Evolutionary conservation across 2,888 invertebrate species (phyloP).

Genomic region (Carabus problematicus): DNA sequence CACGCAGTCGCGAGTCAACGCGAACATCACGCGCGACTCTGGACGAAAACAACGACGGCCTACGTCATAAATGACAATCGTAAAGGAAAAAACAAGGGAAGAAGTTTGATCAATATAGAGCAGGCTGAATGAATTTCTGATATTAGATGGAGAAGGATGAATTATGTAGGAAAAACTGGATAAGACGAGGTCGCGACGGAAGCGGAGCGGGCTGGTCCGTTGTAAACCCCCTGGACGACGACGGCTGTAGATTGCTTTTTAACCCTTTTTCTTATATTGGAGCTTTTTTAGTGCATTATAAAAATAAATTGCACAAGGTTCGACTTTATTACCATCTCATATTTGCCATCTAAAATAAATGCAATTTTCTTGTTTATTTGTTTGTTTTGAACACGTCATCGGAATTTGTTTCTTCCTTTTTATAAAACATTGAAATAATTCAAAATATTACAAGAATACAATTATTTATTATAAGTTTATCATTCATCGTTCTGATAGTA

Average conservation of each 20-base stretch:
- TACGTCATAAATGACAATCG: conserved; percentile 41
- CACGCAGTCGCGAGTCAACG: background rate
- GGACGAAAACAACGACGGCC: conserved; percentile 34
- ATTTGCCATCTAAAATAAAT: too few relatives aligned
- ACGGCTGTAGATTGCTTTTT: conserved; percentile 38
- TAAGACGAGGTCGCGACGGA: background rate
- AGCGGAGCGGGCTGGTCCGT: conserved; percentile 12
- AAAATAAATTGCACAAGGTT: conserved; percentile 36
- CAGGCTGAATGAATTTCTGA: conserved; percentile 37
- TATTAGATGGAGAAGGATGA: conserved; percentile 36
- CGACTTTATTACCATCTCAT: conserved; percentile 7
- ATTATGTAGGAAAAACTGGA: conserved; percentile 28
- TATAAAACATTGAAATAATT: too few relatives aligned
- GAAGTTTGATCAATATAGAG: conserved; percentile 42
- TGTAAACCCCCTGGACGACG: background rate
- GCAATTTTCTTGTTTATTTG: too few relatives aligned
- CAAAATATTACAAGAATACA: too few relatives aligned
- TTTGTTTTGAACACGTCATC: too few relatives aligned
- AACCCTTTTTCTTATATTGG: conserved; percentile 42
- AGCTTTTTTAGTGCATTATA: conserved; percentile 36
- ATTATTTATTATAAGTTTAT: too few relatives aligned
- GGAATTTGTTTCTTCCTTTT: too few relatives aligned
- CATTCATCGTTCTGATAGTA: too few relatives aligned
- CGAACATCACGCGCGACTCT: conserved; percentile 15
- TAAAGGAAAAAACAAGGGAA: conserved; percentile 33